Conservation (phyloP, 1,140 invertebrate species). For the Drosophila trapezifrons region DNA sequence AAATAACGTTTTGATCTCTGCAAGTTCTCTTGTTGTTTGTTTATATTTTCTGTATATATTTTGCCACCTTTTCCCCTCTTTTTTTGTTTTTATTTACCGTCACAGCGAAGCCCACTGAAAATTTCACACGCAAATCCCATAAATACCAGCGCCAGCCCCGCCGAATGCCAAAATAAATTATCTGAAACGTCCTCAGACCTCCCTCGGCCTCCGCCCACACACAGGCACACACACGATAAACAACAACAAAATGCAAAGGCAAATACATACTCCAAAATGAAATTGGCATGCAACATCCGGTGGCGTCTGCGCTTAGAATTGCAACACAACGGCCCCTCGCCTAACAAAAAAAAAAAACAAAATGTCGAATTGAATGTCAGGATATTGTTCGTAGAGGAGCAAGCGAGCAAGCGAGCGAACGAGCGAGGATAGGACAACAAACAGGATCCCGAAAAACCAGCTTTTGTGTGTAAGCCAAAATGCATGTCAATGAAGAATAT, state of each 20-base stretch:
- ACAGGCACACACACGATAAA: conserved; percentile 18
- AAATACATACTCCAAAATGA: conserved; percentile 57
- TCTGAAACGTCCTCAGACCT: conserved; percentile 56
- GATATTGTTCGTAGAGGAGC: conserved; percentile 60
- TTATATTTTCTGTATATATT: conserved; percentile 36
- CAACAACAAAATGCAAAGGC: conserved; percentile 20
- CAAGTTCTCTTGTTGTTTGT: conserved; percentile 2
- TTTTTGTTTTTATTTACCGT: conserved; percentile 11
- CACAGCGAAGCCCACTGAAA: conserved; percentile 37
- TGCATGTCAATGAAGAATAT: conserved; percentile 75
- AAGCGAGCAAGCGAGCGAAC: no score
- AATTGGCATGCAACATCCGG: conserved; percentile 82
- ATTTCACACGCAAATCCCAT: conserved; percentile 75
- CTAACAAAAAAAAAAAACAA: conserved; percentile 47
- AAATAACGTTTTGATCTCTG: neutral
- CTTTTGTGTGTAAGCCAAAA: conserved; percentile 69
- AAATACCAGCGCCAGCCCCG: conserved; percentile 66
- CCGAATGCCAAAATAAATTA: conserved; percentile 77
- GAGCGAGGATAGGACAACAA: neutral
- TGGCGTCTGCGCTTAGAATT: conserved; percentile 76
- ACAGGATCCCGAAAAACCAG: conserved; percentile 37
- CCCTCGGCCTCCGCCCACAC: neutral
- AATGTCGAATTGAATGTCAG: conserved; percentile 81
- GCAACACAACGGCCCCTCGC: conserved; percentile 55
- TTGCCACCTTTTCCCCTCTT: conserved; percentile 1